phyloP scores from a whole-genome alignment of 2,888 invertebrate species.

The Timema podura region DNA sequence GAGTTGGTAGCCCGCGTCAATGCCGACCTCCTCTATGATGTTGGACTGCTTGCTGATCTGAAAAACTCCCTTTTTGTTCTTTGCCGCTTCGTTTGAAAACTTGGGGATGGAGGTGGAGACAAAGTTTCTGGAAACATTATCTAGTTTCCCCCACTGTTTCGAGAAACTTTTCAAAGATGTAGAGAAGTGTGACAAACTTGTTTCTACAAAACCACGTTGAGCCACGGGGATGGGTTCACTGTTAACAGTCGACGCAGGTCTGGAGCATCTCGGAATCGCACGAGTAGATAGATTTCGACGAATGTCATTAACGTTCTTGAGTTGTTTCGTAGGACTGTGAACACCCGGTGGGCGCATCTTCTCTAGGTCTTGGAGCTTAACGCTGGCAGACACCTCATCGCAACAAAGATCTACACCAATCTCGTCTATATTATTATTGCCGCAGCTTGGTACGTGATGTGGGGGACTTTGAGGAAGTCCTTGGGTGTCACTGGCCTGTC shows the following conservation, averaged over 20 bases:
- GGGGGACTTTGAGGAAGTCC: conserved; percentile 4
- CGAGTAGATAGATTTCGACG: no score
- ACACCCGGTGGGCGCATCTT: neutral
- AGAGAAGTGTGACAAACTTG: no score
- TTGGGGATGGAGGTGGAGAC: no score
- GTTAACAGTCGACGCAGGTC: no score
- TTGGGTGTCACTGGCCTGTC: neutral
- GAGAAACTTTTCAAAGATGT: neutral
- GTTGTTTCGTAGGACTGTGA: no score
- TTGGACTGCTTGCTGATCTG: neutral
- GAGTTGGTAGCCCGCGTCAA: conserved; percentile 5
- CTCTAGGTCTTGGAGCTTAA: neutral
- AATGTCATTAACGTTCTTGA: no score
- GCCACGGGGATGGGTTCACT: no score
- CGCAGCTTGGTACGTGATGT: conserved; percentile 1
- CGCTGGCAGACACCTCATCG: neutral
- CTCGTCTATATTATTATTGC: conserved; percentile 14
- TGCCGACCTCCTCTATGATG: conserved; percentile 5
- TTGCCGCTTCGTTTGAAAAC: no score
- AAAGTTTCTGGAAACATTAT: no score
- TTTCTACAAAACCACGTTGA: no score
- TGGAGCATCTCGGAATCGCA: no score
- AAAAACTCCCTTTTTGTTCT: no score
- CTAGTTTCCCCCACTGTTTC: neutral
- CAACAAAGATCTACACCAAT: conserved; percentile 12